A percentile compares a stretch with the other conserved stretches of the same genome.
Conservation (phyloP, 1,140 invertebrate species). For the Drosophila cardini region DNA sequence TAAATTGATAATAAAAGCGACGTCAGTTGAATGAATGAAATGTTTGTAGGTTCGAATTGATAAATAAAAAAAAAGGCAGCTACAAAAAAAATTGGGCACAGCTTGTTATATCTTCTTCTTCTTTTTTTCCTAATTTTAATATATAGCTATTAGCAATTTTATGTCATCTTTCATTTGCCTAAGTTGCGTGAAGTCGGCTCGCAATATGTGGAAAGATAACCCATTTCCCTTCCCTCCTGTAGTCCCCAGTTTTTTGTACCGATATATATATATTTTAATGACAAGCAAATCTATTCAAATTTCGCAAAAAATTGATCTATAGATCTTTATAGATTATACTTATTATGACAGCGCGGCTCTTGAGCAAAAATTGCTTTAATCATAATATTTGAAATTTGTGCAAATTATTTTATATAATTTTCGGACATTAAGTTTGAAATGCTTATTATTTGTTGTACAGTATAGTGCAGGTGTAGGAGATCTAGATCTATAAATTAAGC, state of each 20-base stretch:
- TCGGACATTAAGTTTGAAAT: conserved; percentile 41
- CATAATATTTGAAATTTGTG: conserved; percentile 62
- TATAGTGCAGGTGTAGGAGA: conserved; percentile 46
- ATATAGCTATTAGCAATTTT: conserved; percentile 70
- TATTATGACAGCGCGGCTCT: conserved; percentile 33
- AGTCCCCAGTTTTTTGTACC: not conserved
- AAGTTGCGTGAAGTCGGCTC: conserved; percentile 63
- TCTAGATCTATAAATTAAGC: conserved; percentile 62
- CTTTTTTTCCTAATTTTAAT: conserved; percentile 3
- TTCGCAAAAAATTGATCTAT: conserved; percentile 14
- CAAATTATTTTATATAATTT: conserved; percentile 70
- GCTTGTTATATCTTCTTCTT: conserved; percentile 20
- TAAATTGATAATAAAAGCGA: conserved; percentile 64
- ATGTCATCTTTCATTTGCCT: conserved; percentile 75
- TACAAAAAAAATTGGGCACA: conserved; percentile 58
- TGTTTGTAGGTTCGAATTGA: conserved; percentile 39
- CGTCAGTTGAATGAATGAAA: conserved; percentile 56
- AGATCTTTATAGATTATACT: conserved; percentile 22
- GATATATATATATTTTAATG: conserved; percentile 31
- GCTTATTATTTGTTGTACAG: conserved; percentile 2
- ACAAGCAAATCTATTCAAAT: conserved; percentile 56
- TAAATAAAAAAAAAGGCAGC: conserved; percentile 33
- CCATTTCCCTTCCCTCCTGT: not conserved
- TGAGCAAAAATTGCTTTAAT: conserved; percentile 38
- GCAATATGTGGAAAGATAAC: not conserved